Evolutionary conservation across 2,797 vertebrate genomes (phyloP).

Genomic region (Sebastes flavidus): DNA sequence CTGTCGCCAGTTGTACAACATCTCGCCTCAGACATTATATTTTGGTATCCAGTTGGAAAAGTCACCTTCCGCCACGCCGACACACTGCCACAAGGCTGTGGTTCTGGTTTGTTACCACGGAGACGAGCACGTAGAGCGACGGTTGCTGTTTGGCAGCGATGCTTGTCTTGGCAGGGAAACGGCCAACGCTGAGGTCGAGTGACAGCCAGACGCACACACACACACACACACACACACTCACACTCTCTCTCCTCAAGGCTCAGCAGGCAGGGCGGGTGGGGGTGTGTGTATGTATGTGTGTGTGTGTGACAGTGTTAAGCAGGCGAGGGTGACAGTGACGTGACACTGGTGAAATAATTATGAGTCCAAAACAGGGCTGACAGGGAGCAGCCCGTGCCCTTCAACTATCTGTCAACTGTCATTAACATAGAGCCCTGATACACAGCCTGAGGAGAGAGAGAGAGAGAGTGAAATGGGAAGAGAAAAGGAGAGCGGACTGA

Average conservation of each 20-base stretch:
- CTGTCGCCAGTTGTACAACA: constrained; percentile 55
- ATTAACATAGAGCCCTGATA: constrained; percentile 89
- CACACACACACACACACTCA: constrained; percentile 17
- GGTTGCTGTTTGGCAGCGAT: constrained; percentile 68
- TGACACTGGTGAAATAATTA: constrained; percentile 99
- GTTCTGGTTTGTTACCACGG: constrained; percentile 72
- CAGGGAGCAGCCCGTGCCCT: constrained; percentile 98
- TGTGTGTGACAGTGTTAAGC: constrained; percentile 86
- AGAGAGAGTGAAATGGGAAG: constrained; percentile 17
- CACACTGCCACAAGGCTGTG: constrained; percentile 61
- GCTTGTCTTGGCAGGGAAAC: constrained; percentile 81
- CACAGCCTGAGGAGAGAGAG: constrained; percentile 63
- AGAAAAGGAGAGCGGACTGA: constrained; percentile 31
- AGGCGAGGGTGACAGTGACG: constrained; percentile 96
- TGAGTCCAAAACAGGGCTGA: constrained; percentile 99
- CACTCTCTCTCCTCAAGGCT: constrained; percentile 61
- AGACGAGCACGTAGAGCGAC: constrained; percentile 45
- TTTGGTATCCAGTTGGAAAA: constrained; percentile 51
- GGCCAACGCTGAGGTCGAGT: constrained; percentile 83
- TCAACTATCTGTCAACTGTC: constrained; percentile 98
- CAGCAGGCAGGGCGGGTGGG: constrained; percentile 76
- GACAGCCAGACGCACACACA: constrained; percentile 73
- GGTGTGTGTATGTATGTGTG: constrained; percentile 26
- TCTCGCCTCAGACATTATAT: constrained; percentile 56
- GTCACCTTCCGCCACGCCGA: constrained; percentile 51